These are phyloP conservation scores for Aurelia sp. DNA, from an alignment of 30 jellyfish, hydroid and myxozoan genomes.

Conservation along the genomic window DNA sequence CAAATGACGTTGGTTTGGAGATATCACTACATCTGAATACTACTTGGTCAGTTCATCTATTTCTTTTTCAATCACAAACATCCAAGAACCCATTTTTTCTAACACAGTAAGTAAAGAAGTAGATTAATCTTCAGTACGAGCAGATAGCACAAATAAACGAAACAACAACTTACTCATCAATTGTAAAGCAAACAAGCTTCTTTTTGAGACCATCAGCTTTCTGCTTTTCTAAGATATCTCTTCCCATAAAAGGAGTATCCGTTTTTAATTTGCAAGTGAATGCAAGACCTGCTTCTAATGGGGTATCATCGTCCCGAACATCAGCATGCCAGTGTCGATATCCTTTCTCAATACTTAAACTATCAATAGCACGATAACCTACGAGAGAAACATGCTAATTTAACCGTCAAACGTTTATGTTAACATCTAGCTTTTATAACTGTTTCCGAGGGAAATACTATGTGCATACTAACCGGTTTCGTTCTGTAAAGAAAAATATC, in stretches of 20 bases:
- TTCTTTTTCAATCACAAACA: too few relatives aligned
- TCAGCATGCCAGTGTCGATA: constrained; percentile 99
- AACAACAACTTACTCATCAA: constrained; percentile 85
- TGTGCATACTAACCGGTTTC: too few relatives aligned
- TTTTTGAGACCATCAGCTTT: constrained; percentile 84
- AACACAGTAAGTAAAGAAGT: too few relatives aligned
- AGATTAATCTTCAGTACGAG: too few relatives aligned
- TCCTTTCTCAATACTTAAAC: constrained; percentile 95
- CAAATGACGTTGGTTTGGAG: too few relatives aligned
- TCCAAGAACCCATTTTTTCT: too few relatives aligned
- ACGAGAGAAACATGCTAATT: neutral
- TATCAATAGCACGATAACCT: constrained; percentile 99
- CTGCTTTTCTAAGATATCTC: constrained; percentile 89
- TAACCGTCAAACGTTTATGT: neutral
- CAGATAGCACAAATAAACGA: too few relatives aligned
- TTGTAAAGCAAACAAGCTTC: constrained; percentile 97
- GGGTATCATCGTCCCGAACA: constrained; percentile 95
- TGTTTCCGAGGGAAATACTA: too few relatives aligned
- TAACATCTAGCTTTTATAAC: too few relatives aligned
- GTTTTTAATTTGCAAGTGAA: constrained; percentile 94
- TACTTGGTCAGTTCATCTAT: too few relatives aligned
- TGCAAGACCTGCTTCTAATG: constrained; percentile 94
- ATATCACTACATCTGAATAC: too few relatives aligned
- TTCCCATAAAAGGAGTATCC: constrained; percentile 94
- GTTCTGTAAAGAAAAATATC: too few relatives aligned